phyloP scores from a whole-genome alignment of 1,140 invertebrate species.

The Oryctes rhinoceros region DNA sequence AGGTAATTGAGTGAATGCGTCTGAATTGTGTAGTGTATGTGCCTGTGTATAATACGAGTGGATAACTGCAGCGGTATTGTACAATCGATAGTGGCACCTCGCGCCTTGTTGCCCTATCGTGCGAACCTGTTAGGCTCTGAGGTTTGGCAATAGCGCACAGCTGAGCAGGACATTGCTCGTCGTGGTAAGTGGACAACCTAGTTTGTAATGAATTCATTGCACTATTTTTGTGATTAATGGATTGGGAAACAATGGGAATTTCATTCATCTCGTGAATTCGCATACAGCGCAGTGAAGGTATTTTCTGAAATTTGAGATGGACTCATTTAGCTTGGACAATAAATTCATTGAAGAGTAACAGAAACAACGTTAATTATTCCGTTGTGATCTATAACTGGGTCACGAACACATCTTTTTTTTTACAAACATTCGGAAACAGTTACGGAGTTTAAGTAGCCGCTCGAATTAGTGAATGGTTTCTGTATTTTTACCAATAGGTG shows the following conservation, averaged over 20 bases:
- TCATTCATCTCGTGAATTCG: not conserved
- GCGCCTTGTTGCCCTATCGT: slow-evolving; percentile 12
- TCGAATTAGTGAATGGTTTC: too few relatives aligned
- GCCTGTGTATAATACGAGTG: slow-evolving; percentile 27
- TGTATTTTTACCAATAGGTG: too few relatives aligned
- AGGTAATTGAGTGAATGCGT: slow-evolving; percentile 12
- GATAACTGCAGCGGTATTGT: slow-evolving; percentile 25
- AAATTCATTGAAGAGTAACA: too few relatives aligned
- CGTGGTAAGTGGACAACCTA: slow-evolving; percentile 33
- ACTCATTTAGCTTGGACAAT: too few relatives aligned
- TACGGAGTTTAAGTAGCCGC: too few relatives aligned
- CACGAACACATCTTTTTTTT: too few relatives aligned
- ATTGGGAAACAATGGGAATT: slow-evolving; percentile 6
- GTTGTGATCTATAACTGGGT: too few relatives aligned
- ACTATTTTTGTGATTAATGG: not conserved
- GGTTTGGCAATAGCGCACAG: slow-evolving; percentile 23
- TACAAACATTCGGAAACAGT: too few relatives aligned
- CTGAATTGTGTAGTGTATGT: slow-evolving; percentile 20
- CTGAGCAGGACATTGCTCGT: slow-evolving; percentile 30
- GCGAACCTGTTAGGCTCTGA: not conserved
- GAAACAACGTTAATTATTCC: too few relatives aligned
- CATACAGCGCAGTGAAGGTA: not conserved
- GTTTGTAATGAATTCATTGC: slow-evolving; percentile 24
- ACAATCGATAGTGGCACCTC: slow-evolving; percentile 33
- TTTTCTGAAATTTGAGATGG: too few relatives aligned